A percentile compares a stretch with the other conserved stretches of the same genome.
Conservation (phyloP, 2,888 invertebrate genomes). For the Apoderus coryli region DNA sequence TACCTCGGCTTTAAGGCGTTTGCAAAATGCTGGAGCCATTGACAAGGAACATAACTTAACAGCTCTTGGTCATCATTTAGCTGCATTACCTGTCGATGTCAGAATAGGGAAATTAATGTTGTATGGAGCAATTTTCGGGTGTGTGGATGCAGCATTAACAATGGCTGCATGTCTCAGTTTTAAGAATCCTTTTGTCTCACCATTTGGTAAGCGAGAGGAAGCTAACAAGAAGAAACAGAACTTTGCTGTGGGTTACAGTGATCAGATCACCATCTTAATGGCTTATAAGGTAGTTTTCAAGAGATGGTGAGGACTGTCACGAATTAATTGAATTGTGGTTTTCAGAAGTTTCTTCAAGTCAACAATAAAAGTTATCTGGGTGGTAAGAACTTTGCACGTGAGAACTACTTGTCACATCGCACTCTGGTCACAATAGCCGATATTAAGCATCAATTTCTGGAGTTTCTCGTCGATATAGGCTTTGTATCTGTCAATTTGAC, state of each 20-base stretch:
- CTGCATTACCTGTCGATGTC: slow-evolving; percentile 80
- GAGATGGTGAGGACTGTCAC: background rate
- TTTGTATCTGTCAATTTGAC: slow-evolving; percentile 58
- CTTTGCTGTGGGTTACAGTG: slow-evolving; percentile 68
- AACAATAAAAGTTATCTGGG: slow-evolving; percentile 51
- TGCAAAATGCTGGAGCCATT: slow-evolving; percentile 68
- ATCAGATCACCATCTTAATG: slow-evolving; percentile 74
- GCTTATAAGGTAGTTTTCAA: slow-evolving; percentile 56
- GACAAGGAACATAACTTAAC: slow-evolving; percentile 62
- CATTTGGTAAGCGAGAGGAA: slow-evolving; percentile 56
- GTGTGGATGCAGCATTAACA: slow-evolving; percentile 82
- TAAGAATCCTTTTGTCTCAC: slow-evolving; percentile 63
- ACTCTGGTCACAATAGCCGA: slow-evolving; percentile 75
- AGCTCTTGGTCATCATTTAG: slow-evolving; percentile 73
- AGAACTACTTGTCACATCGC: slow-evolving; percentile 69
- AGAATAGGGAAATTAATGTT: slow-evolving; percentile 86
- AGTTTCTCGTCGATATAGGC: slow-evolving; percentile 60
- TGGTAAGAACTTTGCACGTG: slow-evolving; percentile 64
- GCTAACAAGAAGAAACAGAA: slow-evolving; percentile 58
- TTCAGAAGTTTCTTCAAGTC: slow-evolving; percentile 65
- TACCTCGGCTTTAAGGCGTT: slow-evolving; percentile 49
- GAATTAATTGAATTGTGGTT: no score
- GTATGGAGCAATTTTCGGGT: slow-evolving; percentile 82
- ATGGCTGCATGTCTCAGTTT: slow-evolving; percentile 74
- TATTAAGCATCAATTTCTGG: slow-evolving; percentile 69